phyloP scores from a whole-genome alignment of 2,797 vertebrate genomes.

The Cuculus canorus region DNA sequence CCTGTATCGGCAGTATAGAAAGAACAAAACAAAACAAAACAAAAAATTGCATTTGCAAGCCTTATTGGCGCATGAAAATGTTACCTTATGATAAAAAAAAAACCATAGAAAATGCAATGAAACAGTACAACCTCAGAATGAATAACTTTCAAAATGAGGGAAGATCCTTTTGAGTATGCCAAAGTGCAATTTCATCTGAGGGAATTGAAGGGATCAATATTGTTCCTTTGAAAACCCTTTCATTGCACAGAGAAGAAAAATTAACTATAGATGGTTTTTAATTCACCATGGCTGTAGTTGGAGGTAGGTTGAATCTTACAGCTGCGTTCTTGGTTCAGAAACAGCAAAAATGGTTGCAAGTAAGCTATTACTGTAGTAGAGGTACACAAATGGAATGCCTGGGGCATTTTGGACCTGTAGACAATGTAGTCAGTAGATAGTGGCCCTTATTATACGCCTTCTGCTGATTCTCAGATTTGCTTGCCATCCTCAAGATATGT shows the following conservation, averaged over 20 bases:
- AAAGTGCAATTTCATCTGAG: not conserved
- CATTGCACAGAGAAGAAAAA: not conserved
- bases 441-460: not conserved
- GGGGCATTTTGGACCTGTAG: not conserved
- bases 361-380: not conserved
- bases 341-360: not conserved
- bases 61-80: not conserved
- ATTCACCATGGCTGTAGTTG: not conserved
- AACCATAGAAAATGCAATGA: not conserved
- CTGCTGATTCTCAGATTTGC: not conserved
- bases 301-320: not conserved
- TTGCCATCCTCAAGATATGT: not conserved
- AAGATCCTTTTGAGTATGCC: not conserved
- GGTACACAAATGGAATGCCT: not conserved
- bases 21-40: not conserved
- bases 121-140: not conserved
- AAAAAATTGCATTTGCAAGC: slow-evolving; percentile 3
- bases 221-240: not conserved
- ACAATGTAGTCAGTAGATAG: not conserved
- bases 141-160: not conserved
- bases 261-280: not conserved
- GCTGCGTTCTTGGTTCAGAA: not conserved
- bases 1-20: not conserved
- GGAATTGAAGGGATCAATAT: not conserved
- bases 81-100: not conserved